These are phyloP conservation scores for Paraplagusia blochii DNA, from an alignment of 2,113 vertebrate species.

Conservation along the genomic window DNA sequence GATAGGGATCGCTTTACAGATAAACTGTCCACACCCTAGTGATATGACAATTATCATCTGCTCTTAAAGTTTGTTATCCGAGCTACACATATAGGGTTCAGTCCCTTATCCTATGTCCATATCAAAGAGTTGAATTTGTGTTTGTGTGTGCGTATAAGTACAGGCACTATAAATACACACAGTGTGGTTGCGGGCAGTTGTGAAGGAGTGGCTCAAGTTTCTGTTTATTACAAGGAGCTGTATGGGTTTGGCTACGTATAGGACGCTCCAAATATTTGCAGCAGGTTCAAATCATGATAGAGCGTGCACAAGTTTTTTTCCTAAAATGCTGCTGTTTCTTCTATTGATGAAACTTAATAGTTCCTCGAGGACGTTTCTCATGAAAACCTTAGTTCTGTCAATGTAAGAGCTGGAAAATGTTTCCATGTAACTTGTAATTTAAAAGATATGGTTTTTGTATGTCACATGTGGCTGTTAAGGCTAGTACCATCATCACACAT, in stretches of 20 bases:
- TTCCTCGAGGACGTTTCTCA: not conserved
- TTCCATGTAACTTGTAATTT: no score
- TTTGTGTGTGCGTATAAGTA: conserved; percentile 7
- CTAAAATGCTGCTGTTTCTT: not conserved
- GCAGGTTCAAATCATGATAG: not conserved
- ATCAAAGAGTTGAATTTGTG: conserved; percentile 15
- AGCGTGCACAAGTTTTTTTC: not conserved
- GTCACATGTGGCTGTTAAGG: no score
- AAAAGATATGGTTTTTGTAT: no score
- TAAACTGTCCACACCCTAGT: no score
- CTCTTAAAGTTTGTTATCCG: no score
- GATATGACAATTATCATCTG: no score
- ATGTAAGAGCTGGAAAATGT: no score
- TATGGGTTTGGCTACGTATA: conserved; percentile 10
- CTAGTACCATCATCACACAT: no score
- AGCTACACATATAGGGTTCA: conserved; percentile 6
- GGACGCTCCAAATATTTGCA: not conserved
- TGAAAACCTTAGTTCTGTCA: no score
- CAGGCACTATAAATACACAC: conserved; percentile 5
- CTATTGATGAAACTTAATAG: no score
- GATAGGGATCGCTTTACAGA: no score
- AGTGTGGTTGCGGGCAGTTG: conserved; percentile 26
- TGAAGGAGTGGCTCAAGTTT: conserved; percentile 22
- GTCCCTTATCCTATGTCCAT: conserved; percentile 12
- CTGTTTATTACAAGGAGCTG: conserved; percentile 12